Conservation (phyloP, 2,888 invertebrate species). For the Liodrosophila aerea region DNA sequence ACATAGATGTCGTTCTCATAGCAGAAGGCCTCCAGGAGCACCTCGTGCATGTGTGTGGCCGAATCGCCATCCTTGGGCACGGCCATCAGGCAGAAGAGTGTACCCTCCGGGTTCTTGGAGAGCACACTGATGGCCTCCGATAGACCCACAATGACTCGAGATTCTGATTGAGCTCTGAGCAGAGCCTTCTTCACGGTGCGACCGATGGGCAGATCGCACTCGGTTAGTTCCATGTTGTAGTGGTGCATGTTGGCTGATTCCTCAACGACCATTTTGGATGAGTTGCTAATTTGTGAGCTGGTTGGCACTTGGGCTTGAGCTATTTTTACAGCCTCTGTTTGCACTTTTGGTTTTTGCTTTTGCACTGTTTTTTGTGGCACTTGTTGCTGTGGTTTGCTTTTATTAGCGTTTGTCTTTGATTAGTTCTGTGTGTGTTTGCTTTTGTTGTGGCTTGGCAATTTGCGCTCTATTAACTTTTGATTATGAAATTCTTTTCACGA, state of each 20-base stretch:
- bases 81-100: constrained; percentile 88
- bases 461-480: constrained; percentile 68
- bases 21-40: constrained; percentile 90
- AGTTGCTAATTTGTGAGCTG: constrained; percentile 27
- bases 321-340: constrained; percentile 53
- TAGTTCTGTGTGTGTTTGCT: constrained; percentile 40
- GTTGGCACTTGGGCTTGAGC: constrained; percentile 43
- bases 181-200: constrained; percentile 80
- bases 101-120: constrained; percentile 83
- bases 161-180: constrained; percentile 80
- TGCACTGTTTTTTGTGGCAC: constrained; percentile 47
- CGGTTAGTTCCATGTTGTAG: constrained; percentile 58
- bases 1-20: constrained; percentile 90
- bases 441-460: constrained; percentile 32
- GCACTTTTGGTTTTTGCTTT: constrained; percentile 54
- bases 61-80: constrained; percentile 88
- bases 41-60: constrained; percentile 90
- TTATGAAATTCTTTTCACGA: constrained; percentile 80
- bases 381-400: constrained; percentile 25
- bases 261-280: constrained; percentile 78
- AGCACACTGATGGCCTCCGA: constrained; percentile 80
- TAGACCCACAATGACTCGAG: constrained; percentile 82
- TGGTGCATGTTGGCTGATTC: constrained; percentile 66
- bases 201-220: constrained; percentile 77
- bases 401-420: constrained; percentile 15